Conservation (phyloP, 2,113 vertebrate species). For the Misgurnus mizolepis region DNA sequence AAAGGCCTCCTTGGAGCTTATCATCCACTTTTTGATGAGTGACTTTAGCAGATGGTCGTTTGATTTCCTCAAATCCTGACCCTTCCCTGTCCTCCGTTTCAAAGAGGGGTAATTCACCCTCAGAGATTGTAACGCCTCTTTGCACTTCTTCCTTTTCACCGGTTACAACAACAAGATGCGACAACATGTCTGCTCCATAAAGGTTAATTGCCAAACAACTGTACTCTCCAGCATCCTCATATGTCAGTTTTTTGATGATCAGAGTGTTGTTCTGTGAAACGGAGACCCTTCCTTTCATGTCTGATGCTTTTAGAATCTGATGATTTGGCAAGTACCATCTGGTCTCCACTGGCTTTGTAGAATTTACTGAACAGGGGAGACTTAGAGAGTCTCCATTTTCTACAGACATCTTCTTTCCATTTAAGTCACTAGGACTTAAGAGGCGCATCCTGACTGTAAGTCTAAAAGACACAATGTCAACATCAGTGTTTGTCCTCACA, state of each 20-base stretch:
- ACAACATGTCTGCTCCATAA: constrained; percentile 76
- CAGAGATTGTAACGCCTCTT: constrained; percentile 46
- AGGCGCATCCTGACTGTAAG: constrained; percentile 70
- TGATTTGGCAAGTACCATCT: constrained; percentile 76
- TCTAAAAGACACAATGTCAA: constrained; percentile 71
- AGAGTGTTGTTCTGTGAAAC: constrained; percentile 74
- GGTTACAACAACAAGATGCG: constrained; percentile 69
- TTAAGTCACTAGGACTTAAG: constrained; percentile 70
- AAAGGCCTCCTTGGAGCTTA: constrained; percentile 53
- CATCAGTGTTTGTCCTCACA: constrained; percentile 63
- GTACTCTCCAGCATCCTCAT: constrained; percentile 76
- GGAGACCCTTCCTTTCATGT: constrained; percentile 61
- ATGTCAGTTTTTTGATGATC: constrained; percentile 63
- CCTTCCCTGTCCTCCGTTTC: constrained; percentile 63
- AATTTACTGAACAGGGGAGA: constrained; percentile 73
- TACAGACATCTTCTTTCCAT: constrained; percentile 71
- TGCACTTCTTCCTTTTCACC: constrained; percentile 51
- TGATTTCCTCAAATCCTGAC: constrained; percentile 74
- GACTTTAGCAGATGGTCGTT: constrained; percentile 57
- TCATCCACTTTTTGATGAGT: constrained; percentile 58
- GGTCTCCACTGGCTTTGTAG: constrained; percentile 66
- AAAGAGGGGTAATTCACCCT: constrained; percentile 41
- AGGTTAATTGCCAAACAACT: constrained; percentile 77
- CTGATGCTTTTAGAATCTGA: constrained; percentile 66
- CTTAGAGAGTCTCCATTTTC: constrained; percentile 62